Percentiles rank a stretch among this genome's conserved stretches.
These are phyloP conservation scores for Bos indicus DNA, from an alignment of 2,113 vertebrate genomes.

Conservation along the genomic window DNA sequence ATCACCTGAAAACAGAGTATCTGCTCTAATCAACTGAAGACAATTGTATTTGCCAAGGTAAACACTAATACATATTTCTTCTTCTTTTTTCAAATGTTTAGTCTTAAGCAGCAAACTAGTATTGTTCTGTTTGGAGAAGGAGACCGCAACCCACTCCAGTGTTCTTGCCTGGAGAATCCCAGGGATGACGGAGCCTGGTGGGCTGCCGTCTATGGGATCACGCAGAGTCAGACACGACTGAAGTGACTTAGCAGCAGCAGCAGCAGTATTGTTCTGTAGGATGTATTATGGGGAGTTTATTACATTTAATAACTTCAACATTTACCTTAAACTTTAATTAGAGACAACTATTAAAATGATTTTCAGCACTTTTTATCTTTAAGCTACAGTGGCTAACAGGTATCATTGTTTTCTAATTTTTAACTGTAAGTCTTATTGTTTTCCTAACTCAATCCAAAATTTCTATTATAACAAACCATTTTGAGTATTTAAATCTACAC, in stretches of 20 bases:
- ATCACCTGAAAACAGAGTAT: background rate
- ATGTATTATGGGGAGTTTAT: background rate
- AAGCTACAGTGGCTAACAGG: constrained; percentile 59
- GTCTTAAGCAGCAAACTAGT: background rate
- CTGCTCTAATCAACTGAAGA: background rate
- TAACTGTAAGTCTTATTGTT: background rate
- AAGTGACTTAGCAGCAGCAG: too few species aligned
- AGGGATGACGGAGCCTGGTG: too few species aligned
- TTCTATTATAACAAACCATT: constrained; percentile 44
- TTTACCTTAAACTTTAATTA: constrained; percentile 39
- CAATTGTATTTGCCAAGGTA: background rate
- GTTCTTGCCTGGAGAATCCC: too few species aligned
- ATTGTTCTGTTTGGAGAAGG: background rate
- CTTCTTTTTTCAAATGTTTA: background rate
- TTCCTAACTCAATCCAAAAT: constrained; percentile 47
- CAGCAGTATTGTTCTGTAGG: background rate
- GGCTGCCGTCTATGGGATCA: too few species aligned
- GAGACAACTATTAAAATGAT: constrained; percentile 29
- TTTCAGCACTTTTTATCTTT: constrained; percentile 58
- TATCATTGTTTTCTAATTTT: constrained; percentile 46
- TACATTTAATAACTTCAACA: background rate
- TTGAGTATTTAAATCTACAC: constrained; percentile 51
- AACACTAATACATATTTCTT: background rate
- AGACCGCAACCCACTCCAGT: too few species aligned
- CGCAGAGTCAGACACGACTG: too few species aligned